phyloP scores from a whole-genome alignment of 2,888 invertebrate species.

The Malthinus flaveolus region DNA sequence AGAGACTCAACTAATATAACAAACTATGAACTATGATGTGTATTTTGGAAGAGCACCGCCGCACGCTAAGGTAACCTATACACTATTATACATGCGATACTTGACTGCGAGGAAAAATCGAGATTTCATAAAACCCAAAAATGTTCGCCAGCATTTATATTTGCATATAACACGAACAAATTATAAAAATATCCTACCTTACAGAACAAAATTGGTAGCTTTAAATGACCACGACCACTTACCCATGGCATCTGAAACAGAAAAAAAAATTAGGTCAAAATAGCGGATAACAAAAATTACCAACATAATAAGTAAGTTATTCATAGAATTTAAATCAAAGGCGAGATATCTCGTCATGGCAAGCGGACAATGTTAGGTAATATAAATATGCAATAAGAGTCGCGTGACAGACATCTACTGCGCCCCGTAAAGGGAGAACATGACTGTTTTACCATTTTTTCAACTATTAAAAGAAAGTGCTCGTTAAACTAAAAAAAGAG shows the following conservation, averaged over 20 bases:
- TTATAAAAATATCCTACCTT: constrained; percentile 19
- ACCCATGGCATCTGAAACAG: constrained; percentile 84
- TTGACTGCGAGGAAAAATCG: no score
- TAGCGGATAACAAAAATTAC: constrained; percentile 4
- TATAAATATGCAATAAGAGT: constrained; percentile 30
- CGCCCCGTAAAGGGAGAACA: constrained; percentile 20
- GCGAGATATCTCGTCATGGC: constrained; percentile 18
- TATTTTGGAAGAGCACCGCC: no score
- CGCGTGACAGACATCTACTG: constrained; percentile 25
- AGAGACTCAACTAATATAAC: no score
- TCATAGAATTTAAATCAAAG: constrained; percentile 20
- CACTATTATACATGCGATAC: no score
- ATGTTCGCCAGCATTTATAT: no score
- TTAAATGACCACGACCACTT: constrained; percentile 56
- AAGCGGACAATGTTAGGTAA: constrained; percentile 8
- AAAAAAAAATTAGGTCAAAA: constrained; percentile 53
- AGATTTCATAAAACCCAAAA: no score
- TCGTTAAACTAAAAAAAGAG: no score
- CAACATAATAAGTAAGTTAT: constrained; percentile 12
- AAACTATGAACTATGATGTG: no score
- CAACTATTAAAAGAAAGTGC: no score
- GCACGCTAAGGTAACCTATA: no score
- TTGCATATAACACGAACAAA: no score
- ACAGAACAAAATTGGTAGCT: neutral
- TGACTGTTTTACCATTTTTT: constrained; percentile 15